Conservation (phyloP, 2,797 vertebrate species). For the Chanos chanos region DNA sequence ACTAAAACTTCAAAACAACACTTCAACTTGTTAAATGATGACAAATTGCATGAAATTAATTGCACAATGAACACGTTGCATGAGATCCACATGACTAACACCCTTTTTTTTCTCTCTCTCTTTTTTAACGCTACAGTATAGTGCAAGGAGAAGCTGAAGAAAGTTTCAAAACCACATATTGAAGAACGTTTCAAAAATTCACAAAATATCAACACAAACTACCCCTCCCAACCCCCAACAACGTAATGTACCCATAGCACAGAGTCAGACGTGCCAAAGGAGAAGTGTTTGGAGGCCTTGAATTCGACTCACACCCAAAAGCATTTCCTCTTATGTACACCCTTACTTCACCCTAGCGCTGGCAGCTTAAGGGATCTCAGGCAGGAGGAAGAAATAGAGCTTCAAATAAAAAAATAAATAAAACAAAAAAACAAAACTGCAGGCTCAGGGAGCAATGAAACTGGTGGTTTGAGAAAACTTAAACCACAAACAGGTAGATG, state of each 20-base stretch:
- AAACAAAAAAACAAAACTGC: constrained; percentile 61
- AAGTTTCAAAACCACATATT: too few species aligned
- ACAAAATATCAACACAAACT: too few species aligned
- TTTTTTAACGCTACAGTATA: constrained; percentile 97
- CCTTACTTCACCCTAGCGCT: constrained; percentile 70
- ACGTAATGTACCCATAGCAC: constrained; percentile 83
- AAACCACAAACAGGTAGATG: constrained; percentile 65
- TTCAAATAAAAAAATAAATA: not conserved
- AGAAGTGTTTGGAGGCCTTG: constrained; percentile 68
- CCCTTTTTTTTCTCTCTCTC: constrained; percentile 70
- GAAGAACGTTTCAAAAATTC: too few species aligned
- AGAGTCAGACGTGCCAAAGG: constrained; percentile 84
- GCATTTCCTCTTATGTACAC: constrained; percentile 71
- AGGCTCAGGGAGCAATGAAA: constrained; percentile 76
- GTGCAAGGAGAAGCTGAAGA: constrained; percentile 83
- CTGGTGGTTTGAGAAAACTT: constrained; percentile 79
- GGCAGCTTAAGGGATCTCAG: constrained; percentile 81
- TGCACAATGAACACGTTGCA: too few species aligned
- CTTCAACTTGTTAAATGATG: too few species aligned
- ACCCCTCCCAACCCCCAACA: constrained; percentile 60
- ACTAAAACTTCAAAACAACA: too few species aligned
- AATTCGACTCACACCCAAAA: constrained; percentile 75
- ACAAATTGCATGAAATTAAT: too few species aligned
- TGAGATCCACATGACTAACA: too few species aligned
- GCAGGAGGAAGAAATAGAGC: constrained; percentile 60